Conservation (phyloP, 2,113 vertebrate genomes). For the Chlorodrepanis virens region DNA sequence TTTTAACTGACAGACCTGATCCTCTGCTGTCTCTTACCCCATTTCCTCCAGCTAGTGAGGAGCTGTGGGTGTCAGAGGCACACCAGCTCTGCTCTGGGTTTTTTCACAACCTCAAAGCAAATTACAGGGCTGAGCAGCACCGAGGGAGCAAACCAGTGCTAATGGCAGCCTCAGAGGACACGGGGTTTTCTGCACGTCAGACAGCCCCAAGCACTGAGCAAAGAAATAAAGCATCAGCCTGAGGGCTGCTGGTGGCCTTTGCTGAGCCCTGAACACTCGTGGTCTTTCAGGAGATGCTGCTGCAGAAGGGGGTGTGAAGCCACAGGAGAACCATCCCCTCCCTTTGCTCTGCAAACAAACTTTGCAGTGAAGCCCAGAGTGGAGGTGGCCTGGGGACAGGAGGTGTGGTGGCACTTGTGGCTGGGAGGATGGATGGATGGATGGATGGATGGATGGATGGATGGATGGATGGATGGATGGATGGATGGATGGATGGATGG, state of each 20-base stretch:
- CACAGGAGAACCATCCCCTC: fast-evolving
- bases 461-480: too few species aligned
- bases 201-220: background rate
- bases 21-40: background rate
- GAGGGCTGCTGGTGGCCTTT: background rate
- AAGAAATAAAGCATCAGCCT: background rate
- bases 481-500: background rate
- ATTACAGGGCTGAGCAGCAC: background rate
- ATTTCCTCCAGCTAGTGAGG: background rate
- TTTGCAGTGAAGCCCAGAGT: background rate
- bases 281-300: background rate
- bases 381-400: background rate
- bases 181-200: background rate
- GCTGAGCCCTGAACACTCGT: fast-evolving
- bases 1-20: background rate
- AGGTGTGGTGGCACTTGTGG: fast-evolving
- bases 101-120: background rate
- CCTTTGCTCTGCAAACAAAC: background rate
- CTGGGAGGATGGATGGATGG: background rate
- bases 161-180: background rate
- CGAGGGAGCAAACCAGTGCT: background rate
- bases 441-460: too few species aligned
- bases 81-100: background rate
- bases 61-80: background rate
- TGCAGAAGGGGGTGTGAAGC: background rate